Evolutionary conservation across 2,113 vertebrate genomes (phyloP).

Genomic region (Apodemus sylvaticus): DNA sequence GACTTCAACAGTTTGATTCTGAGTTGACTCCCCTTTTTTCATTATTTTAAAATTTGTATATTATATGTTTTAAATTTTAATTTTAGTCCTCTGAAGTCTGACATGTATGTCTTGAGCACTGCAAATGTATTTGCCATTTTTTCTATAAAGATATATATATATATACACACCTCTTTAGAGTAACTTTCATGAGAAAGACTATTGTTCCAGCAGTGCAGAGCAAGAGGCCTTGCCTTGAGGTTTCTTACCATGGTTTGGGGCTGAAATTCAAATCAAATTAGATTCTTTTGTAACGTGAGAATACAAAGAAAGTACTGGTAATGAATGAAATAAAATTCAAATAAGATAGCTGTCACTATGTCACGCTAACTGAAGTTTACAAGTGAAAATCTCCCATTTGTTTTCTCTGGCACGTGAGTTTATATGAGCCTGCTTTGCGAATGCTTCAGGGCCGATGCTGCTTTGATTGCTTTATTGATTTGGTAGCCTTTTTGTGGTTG

Average conservation of each 20-base stretch:
- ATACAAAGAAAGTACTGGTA: not conserved
- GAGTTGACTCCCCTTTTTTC: conserved; percentile 22
- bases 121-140: conserved; percentile 28
- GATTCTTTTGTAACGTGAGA: conserved; percentile 37
- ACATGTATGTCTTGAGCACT: conserved; percentile 54
- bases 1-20: not conserved
- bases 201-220: conserved; percentile 37
- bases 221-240: conserved; percentile 35
- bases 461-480: conserved; percentile 67
- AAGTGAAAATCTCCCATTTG: conserved; percentile 73
- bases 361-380: conserved; percentile 42
- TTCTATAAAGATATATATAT: not conserved
- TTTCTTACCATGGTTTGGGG: conserved; percentile 1
- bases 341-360: conserved; percentile 4
- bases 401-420: conserved; percentile 70
- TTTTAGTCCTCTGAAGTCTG: conserved; percentile 42
- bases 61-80: conserved; percentile 1
- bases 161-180: not conserved
- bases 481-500: conserved; percentile 43
- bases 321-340: conserved; percentile 46
- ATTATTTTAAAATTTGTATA: conserved; percentile 43
- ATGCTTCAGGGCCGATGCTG: conserved; percentile 57
- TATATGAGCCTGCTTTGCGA: conserved; percentile 62
- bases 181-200: conserved; percentile 17
- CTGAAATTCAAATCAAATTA: conserved; percentile 54